These are phyloP conservation scores for Pterocles burchelli DNA, from an alignment of 2,113 vertebrate genomes.

Conservation along the genomic window DNA sequence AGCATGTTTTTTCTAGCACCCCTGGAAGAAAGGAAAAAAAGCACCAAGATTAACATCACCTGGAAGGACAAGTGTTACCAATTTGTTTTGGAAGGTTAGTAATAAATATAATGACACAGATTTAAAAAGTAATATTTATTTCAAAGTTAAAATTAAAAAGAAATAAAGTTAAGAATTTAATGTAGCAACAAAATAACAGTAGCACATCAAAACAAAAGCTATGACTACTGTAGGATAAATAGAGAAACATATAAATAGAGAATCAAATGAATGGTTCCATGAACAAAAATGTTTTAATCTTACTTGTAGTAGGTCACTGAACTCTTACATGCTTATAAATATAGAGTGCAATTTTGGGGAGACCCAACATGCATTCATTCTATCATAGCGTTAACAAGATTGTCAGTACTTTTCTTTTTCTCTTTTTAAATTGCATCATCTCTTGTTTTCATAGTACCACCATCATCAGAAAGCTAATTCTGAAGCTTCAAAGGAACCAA, in stretches of 20 bases:
- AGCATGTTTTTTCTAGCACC: slow-evolving; percentile 75
- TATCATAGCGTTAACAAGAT: neutral
- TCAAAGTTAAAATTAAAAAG: neutral
- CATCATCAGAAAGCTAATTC: neutral
- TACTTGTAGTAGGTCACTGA: neutral
- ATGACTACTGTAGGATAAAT: neutral
- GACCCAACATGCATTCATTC: neutral
- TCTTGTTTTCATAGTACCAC: neutral
- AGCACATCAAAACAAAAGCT: neutral
- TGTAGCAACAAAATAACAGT: neutral
- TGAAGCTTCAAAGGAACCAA: neutral
- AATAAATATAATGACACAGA: neutral
- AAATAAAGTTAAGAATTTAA: neutral
- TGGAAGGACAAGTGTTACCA: neutral
- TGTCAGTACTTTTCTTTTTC: neutral
- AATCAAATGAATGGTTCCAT: neutral
- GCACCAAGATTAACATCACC: neutral
- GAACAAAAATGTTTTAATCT: neutral
- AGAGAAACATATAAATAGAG: neutral
- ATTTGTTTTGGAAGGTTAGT: neutral
- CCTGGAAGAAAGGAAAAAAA: slow-evolving; percentile 68
- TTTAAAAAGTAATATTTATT: neutral
- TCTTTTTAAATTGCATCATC: neutral
- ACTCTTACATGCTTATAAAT: neutral
- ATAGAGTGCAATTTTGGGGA: neutral